Evolutionary conservation across 2,797 vertebrate genomes (phyloP).

Genomic region (Poecilia gillii): DNA sequence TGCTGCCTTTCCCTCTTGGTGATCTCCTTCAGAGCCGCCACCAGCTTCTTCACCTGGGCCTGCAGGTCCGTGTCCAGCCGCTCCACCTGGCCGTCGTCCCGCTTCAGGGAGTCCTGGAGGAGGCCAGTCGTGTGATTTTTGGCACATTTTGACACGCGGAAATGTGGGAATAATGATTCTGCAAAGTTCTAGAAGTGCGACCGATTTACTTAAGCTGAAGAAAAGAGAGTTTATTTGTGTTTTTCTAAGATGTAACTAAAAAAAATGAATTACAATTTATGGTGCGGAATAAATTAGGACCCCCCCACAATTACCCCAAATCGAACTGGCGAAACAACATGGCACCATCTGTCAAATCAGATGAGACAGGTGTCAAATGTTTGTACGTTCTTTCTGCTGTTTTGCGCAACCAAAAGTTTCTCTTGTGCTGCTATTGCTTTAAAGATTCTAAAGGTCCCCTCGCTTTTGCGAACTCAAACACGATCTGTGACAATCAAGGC

Average conservation of each 20-base stretch:
- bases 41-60: constrained; percentile 71
- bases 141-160: not conserved
- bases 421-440: no score
- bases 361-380: no score
- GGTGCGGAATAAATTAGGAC: not conserved
- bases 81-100: constrained; percentile 68
- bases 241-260: not conserved
- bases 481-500: no score
- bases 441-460: no score
- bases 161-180: not conserved
- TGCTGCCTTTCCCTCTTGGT: constrained; percentile 71
- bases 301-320: not conserved
- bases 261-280: not conserved
- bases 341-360: not conserved
- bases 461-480: no score
- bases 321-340: not conserved
- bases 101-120: constrained; percentile 65
- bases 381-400: no score
- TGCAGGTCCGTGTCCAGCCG: constrained; percentile 69
- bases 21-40: constrained; percentile 66
- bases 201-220: not conserved
- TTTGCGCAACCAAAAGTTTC: no score
- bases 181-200: not conserved
- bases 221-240: not conserved
- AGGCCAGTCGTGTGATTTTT: not conserved